Percentiles rank a stretch among this genome's conserved stretches.
Conservation (phyloP, 2,888 invertebrate genomes). For the Mamestra brassicae region DNA sequence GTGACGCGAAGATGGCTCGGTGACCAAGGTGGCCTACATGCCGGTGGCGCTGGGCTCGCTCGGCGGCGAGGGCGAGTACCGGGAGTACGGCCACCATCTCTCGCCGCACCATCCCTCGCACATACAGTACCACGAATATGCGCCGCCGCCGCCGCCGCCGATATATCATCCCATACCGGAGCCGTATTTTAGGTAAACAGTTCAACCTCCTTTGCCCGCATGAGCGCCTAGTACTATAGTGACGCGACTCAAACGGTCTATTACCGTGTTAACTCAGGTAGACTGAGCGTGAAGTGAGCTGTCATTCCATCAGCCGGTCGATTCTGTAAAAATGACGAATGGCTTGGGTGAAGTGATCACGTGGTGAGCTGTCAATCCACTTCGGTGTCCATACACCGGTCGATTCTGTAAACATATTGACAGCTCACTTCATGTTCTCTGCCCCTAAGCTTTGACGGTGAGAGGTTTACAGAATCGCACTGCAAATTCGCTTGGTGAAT, state of each 20-base stretch:
- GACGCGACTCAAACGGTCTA: not conserved
- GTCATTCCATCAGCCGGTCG: too few species aligned
- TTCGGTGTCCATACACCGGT: too few species aligned
- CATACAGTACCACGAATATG: conserved; percentile 89
- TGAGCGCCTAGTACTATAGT: conserved; percentile 42
- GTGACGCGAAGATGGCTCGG: conserved; percentile 85
- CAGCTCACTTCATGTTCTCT: too few species aligned
- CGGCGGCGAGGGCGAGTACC: conserved; percentile 92
- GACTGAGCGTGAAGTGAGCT: too few species aligned
- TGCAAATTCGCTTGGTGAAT: too few species aligned
- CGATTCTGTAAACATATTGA: too few species aligned
- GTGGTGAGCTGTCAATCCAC: too few species aligned
- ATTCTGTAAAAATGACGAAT: too few species aligned
- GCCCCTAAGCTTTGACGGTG: too few species aligned
- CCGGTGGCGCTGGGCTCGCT: conserved; percentile 92
- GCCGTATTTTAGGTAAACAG: conserved; percentile 85
- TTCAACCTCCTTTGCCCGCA: conserved; percentile 25
- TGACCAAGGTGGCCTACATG: conserved; percentile 93
- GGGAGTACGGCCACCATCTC: conserved; percentile 87
- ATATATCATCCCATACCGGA: conserved; percentile 86
- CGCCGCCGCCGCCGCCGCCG: conserved; percentile 90
- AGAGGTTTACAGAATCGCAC: too few species aligned
- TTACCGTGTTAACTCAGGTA: too few species aligned
- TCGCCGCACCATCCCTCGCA: conserved; percentile 87
- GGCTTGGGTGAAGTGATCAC: too few species aligned